These are phyloP conservation scores for Oreotrochilus melanogaster DNA, from an alignment of 2,113 vertebrate genomes.

Conservation along the genomic window DNA sequence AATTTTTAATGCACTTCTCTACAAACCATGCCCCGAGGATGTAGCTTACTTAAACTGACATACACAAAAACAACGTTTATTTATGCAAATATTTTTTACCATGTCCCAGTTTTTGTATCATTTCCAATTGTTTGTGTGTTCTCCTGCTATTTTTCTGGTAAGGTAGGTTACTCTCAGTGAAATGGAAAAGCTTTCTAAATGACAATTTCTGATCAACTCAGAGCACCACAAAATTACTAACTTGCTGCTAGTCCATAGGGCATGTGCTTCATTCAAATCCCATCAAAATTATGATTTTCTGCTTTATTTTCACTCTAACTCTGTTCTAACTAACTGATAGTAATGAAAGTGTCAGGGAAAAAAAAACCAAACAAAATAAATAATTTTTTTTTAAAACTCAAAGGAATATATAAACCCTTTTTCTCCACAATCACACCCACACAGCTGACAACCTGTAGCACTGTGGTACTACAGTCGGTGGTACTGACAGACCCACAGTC, in stretches of 20 bases:
- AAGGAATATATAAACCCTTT: neutral
- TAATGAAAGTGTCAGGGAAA: neutral
- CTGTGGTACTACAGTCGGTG: neutral
- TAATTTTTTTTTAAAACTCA: neutral
- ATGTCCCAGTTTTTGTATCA: neutral
- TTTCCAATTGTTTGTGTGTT: neutral
- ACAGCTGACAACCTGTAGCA: accelerated
- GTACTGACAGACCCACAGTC: neutral
- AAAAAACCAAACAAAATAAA: neutral
- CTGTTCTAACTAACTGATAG: neutral
- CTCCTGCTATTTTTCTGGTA: neutral
- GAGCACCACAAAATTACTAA: neutral
- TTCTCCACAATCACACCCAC: neutral
- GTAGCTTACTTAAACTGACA: neutral
- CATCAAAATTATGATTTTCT: neutral
- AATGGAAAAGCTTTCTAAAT: neutral
- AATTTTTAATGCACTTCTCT: neutral
- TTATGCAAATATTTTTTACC: neutral
- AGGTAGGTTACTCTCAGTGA: neutral
- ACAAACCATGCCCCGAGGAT: neutral
- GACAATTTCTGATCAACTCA: neutral
- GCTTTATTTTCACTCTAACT: neutral
- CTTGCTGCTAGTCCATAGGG: neutral
- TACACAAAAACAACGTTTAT: neutral
- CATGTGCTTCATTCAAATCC: neutral